Evolutionary conservation across 1,140 invertebrate species (phyloP), one percentile per base, ranked within the genome.

Genomic region (Colletes gigas): DNA sequence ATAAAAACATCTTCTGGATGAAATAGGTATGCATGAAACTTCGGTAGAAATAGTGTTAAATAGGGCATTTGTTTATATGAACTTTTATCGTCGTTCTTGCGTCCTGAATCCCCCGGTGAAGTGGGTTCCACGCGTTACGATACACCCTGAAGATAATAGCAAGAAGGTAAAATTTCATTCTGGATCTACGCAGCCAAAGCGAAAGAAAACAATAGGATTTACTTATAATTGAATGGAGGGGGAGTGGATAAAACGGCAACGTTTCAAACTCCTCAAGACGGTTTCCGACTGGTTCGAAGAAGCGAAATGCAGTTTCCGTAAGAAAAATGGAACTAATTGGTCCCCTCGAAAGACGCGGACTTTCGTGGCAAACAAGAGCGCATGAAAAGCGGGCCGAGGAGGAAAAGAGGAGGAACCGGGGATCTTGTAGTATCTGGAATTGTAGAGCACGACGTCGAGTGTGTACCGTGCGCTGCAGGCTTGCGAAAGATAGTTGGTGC

Each of bases 291-390:
- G 68, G 68, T 57, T 57, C 50, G 50, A 47, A 75, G 67, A 65
- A 75, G 67, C 76, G 73, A 44, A 63, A 76, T 77, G 68, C 80
- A 86, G 82, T 86, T 83, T 78, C 47, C 78, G 76, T 65, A 87
- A 86, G 79, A 87, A 88, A 83, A 87, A 77, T 80, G 78, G 72
- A 87, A 80, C 86, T 88, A 88, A 88, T 88, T 88, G 85, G 79
- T 83, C 71, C 68, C 83, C 83, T 88, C 81, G 79, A 84, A 87
- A 88, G 85, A 82, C 71, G 72, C 59, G 82, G 75, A 87, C 79
- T 47, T 87, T 80, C 55, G 76, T 84, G 83, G 86, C 82, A 83
- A 87, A 87, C 82, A 83, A 87, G 78, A 39, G 66, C 66, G 67
- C 41, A 66, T 72, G 81, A 68, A 67, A 78, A 83, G 63, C 74